Percentiles rank a stretch among this genome's conserved stretches.
Evolutionary conservation across 1,140 invertebrate species (phyloP).

Genomic region (Phortica variegata): DNA sequence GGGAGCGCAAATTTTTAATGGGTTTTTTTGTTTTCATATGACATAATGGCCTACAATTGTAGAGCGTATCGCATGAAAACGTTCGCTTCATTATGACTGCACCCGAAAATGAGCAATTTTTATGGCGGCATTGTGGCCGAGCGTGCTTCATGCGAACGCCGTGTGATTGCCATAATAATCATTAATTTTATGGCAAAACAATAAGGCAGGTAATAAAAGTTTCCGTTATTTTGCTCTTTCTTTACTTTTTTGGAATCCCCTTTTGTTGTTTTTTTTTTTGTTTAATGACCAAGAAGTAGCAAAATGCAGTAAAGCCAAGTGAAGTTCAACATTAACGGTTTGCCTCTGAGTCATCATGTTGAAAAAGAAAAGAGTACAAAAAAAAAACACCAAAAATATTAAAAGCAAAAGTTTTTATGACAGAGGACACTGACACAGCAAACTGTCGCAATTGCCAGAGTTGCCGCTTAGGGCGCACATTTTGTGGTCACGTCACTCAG

Average conservation of each 20-base stretch:
- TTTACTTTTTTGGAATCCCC: neutral
- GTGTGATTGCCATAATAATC: constrained; percentile 51
- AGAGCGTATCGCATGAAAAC: too few species aligned
- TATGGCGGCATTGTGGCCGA: too few species aligned
- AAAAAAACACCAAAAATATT: constrained; percentile 47
- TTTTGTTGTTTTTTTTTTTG: neutral
- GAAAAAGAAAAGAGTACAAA: constrained; percentile 4
- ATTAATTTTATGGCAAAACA: constrained; percentile 54
- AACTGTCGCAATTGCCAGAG: constrained; percentile 40
- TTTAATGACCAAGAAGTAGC: constrained; percentile 20
- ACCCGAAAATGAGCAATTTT: too few species aligned
- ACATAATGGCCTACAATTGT: too few species aligned
- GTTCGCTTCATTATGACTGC: too few species aligned
- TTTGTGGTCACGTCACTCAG: constrained; percentile 26
- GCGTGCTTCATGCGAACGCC: too few species aligned
- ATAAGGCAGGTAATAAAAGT: constrained; percentile 54
- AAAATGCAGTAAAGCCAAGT: constrained; percentile 5
- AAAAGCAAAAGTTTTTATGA: constrained; percentile 50
- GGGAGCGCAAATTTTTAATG: too few species aligned
- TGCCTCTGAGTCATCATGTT: constrained; percentile 13
- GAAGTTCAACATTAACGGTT: constrained; percentile 12
- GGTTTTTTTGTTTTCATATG: too few species aligned
- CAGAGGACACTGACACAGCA: constrained; percentile 12
- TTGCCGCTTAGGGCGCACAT: constrained; percentile 31
- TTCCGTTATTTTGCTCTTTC: constrained; percentile 35